Base-by-base conservation (phyloP, 2,797 vertebrate genomes). In the Cuniculus paca region DNA sequence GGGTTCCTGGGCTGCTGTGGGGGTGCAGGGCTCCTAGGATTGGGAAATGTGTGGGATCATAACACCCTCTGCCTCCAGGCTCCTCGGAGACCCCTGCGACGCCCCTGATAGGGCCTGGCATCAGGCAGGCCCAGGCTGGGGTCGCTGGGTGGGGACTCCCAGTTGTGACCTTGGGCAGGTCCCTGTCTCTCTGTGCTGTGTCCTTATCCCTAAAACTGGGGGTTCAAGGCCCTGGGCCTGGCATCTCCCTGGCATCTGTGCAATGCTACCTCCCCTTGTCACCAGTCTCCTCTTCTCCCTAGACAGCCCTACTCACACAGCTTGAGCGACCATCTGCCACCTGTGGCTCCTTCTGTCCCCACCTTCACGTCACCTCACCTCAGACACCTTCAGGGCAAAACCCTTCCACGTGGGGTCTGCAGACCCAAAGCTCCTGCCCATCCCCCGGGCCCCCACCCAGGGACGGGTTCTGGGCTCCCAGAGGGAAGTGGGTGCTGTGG, bases 161-260 rank as follows among this genome's bases (percentile, higher is more conserved):
- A 1, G 63, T 36, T 54, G 61, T 50, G 63, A 86, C 56, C 81
- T n/a, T 48, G 48, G 74, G 79, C 61, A 88, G 61, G 77, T 58
- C 90, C 84, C 54, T 14, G 3, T 52, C 6, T 89, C 84, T 90
- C 56, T 63, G 80, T 0, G 24, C 52, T 1, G 48, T 79, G 65
- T 95, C 61, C 78, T 83, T 74, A n/a, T 63, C 63, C 56, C 17
- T 31, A 87, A 81, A 90, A 88, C 75, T 58, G 11, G 26, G 60
- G 68, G 85, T 68, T 54, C 68, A 78, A 84, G 80, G 87, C 61
- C 75, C 90, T 16, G 16, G 0, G 79, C 70, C 54, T 75, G 77
- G 58, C 61, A 22, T 34, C 56, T 85, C 65, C 63, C 31, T 48
- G 75, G 60, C 85, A 61, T 85, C 86, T 0, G 1, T 1, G 1